A percentile compares a stretch with the other conserved stretches of the same genome.
Conservation (phyloP, 2,797 vertebrate species). For the Gymnopithys bicolor region DNA sequence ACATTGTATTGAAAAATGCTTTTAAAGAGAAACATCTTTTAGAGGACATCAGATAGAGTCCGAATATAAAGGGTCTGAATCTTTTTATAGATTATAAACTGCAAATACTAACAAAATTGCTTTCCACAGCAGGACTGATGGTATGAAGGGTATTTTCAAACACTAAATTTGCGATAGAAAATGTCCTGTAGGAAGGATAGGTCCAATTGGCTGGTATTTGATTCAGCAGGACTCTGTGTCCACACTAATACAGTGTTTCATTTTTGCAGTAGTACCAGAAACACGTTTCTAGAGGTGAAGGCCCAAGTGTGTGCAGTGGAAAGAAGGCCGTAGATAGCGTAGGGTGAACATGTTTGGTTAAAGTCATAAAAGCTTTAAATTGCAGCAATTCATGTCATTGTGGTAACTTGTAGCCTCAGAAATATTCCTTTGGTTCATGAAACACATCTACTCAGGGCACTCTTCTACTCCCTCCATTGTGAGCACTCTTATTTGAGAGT, state of each 20-base stretch:
- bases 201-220: background rate
- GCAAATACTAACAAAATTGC: background rate
- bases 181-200: background rate
- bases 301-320: accelerated
- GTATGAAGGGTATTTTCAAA: background rate
- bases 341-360: background rate
- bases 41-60: background rate
- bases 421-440: background rate
- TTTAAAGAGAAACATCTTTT: background rate
- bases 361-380: background rate
- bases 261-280: background rate
- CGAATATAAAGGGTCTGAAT: background rate
- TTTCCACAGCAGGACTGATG: background rate
- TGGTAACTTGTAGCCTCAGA: background rate
- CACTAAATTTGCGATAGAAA: background rate
- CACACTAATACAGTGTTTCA: background rate
- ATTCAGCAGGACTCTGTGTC: background rate
- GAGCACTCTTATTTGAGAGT: background rate
- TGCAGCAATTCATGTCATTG: background rate
- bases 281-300: background rate
- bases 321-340: background rate
- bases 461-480: background rate
- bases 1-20: background rate
- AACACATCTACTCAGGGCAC: background rate
- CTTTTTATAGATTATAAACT: background rate